These are phyloP conservation scores for Rhinogobio ventralis DNA, from an alignment of 2,797 vertebrate genomes.

Conservation along the genomic window DNA sequence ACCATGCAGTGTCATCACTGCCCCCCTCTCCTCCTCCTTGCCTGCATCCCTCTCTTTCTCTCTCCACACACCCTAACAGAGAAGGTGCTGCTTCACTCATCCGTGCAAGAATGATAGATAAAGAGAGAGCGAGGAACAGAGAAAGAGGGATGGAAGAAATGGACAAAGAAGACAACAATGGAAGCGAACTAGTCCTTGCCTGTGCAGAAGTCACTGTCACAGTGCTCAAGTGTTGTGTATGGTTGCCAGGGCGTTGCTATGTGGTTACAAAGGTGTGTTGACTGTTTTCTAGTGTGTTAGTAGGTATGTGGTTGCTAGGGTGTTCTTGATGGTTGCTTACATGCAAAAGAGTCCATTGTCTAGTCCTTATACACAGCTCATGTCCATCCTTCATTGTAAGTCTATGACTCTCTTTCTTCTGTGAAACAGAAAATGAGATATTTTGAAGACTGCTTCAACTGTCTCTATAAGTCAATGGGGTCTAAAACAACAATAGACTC, in stretches of 20 bases:
- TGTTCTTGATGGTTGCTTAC: neutral
- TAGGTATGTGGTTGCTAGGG: neutral
- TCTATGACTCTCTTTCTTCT: neutral
- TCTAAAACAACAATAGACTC: neutral
- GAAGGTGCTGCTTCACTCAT: constrained; percentile 58
- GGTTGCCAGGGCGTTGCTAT: neutral
- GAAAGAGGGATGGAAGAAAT: constrained; percentile 11
- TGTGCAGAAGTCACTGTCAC: neutral
- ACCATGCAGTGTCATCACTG: constrained; percentile 69
- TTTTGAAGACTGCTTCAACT: neutral
- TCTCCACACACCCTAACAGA: constrained; percentile 46
- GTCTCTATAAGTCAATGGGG: neutral
- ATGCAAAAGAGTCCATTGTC: neutral
- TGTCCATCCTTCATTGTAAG: neutral
- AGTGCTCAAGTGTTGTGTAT: neutral
- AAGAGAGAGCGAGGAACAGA: constrained; percentile 1
- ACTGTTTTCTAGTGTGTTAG: neutral
- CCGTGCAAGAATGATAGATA: constrained; percentile 50
- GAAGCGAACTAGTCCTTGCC: neutral
- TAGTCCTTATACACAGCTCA: neutral
- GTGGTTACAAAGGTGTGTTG: neutral
- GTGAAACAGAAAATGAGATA: neutral
- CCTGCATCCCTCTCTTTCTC: constrained; percentile 45
- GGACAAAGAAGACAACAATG: constrained; percentile 21
- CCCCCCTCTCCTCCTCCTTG: constrained; percentile 52